A percentile compares a stretch with the other conserved stretches of the same genome.
Evolutionary conservation across 1,140 invertebrate species (phyloP).

Genomic region (Hycleus phaleratus): DNA sequence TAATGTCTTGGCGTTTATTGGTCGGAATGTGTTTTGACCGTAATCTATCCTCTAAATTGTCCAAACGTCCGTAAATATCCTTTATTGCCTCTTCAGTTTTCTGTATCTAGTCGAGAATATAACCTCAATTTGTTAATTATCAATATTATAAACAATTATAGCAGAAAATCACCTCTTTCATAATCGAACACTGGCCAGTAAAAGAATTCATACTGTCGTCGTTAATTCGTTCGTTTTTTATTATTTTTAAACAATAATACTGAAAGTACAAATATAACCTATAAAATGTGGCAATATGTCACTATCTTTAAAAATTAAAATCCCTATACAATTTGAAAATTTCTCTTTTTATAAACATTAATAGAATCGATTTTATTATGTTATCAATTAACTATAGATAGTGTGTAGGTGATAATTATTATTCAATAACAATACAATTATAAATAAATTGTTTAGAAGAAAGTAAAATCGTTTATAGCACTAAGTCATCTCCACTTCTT

Average conservation of each 20-base stretch:
- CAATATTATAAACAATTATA: not conserved
- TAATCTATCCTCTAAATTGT: constrained; percentile 1
- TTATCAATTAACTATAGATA: no score
- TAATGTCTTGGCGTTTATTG: not conserved
- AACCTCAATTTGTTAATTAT: not conserved
- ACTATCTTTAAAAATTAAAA: not conserved
- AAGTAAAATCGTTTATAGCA: no score
- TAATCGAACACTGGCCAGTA: constrained; percentile 1
- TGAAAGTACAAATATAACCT: not conserved
- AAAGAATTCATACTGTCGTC: not conserved
- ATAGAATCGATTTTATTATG: no score
- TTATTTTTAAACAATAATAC: no score
- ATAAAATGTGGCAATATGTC: not conserved
- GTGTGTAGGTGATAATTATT: no score
- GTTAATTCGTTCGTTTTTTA: not conserved
- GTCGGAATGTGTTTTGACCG: not conserved
- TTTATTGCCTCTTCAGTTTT: constrained; percentile 9
- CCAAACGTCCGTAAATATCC: not conserved
- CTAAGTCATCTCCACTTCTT: no score
- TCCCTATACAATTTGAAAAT: no score
- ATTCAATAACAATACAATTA: no score
- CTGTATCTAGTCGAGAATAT: not conserved
- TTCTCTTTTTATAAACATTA: no score
- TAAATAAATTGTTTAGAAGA: no score
- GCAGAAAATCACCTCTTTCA: constrained; percentile 4